These are phyloP conservation scores for Pomatorhinus ruficollis DNA, from an alignment of 2,113 vertebrate species.

Conservation along the genomic window DNA sequence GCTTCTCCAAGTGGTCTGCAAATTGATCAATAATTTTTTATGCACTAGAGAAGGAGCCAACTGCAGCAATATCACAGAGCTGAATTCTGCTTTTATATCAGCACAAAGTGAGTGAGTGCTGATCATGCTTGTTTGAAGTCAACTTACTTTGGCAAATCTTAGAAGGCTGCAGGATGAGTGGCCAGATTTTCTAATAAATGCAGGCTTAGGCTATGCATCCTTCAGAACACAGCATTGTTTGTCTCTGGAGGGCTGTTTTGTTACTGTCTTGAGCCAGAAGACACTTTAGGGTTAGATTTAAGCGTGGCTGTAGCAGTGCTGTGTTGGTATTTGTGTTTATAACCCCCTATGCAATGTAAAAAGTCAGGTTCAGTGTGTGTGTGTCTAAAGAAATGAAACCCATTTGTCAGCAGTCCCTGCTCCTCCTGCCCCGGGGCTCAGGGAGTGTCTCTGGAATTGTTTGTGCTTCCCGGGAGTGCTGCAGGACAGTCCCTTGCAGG, in stretches of 20 bases:
- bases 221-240: neutral
- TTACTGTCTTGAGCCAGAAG: neutral
- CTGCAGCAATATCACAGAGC: neutral
- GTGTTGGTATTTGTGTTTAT: neutral
- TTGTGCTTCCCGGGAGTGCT: neutral
- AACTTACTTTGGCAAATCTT: neutral
- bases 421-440: neutral
- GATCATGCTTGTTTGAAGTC: neutral
- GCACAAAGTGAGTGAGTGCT: neutral
- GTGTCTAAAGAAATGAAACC: neutral
- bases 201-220: neutral
- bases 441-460: neutral
- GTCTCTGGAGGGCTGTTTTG: neutral
- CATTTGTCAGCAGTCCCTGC: neutral
- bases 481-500: neutral
- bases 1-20: neutral
- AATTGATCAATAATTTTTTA: conserved; percentile 32
- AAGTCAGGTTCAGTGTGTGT: neutral
- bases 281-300: neutral
- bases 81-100: neutral
- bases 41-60: neutral
- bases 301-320: neutral
- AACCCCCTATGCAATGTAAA: neutral
- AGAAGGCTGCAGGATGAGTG: neutral
- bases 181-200: neutral